These are phyloP conservation scores for Pterocles burchelli DNA, from an alignment of 2,113 vertebrate species.

Conservation along the genomic window DNA sequence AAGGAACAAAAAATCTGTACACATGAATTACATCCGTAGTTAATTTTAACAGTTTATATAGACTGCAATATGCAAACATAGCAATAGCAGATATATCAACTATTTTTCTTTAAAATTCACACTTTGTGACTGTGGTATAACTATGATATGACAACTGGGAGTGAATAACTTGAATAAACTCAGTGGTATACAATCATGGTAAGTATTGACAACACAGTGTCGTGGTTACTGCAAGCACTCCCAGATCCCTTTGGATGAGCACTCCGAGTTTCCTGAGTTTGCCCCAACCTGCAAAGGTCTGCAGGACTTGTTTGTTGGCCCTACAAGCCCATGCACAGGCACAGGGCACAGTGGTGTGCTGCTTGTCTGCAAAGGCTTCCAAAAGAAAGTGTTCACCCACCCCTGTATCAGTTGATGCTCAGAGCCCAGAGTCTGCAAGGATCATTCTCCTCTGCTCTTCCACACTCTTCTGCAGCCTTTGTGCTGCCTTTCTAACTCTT, in stretches of 20 bases:
- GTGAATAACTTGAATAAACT: not conserved
- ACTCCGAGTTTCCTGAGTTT: not conserved
- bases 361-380: not conserved
- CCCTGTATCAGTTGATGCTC: not conserved
- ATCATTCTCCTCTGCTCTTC: not conserved
- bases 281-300: not conserved
- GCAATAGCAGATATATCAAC: not conserved
- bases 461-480: not conserved
- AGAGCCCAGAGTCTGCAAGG: not conserved
- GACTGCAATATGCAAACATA: not conserved
- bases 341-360: not conserved
- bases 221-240: not conserved
- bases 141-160: not conserved
- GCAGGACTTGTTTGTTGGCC: not conserved
- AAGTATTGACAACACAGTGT: too few relatives aligned
- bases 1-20: not conserved
- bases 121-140: not conserved
- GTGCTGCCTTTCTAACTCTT: too few relatives aligned
- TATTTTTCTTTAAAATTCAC: not conserved
- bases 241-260: not conserved
- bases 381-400: not conserved
- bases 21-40: not conserved
- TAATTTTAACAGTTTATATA: not conserved
- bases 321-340: accelerated
- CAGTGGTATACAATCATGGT: accelerated